Percentiles rank a stretch among this genome's conserved stretches.
These are phyloP conservation scores for Ichneumoninae sp. DNA, from an alignment of 2,888 invertebrate genomes.

Conservation along the genomic window DNA sequence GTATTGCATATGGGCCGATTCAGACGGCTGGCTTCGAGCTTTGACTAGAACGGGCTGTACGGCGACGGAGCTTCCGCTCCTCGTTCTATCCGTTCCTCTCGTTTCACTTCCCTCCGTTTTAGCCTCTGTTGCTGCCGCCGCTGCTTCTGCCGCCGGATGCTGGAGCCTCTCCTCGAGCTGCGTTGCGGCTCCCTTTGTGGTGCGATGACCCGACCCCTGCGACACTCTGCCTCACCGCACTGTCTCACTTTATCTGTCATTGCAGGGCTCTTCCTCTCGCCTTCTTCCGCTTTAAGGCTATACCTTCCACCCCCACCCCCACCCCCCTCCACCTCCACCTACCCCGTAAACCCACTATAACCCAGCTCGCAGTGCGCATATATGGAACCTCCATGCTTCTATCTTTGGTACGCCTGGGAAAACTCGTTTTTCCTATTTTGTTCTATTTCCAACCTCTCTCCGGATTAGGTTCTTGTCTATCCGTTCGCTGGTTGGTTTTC, in stretches of 20 bases:
- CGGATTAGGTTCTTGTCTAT: background rate
- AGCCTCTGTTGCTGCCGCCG: constrained; percentile 14
- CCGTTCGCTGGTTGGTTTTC: background rate
- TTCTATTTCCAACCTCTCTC: background rate
- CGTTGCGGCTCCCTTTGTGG: constrained; percentile 59
- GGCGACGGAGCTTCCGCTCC: constrained; percentile 27
- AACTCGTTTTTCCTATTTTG: background rate
- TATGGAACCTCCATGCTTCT: background rate
- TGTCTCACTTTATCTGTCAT: constrained; percentile 10
- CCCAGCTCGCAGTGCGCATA: background rate
- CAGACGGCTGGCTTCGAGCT: constrained; percentile 40
- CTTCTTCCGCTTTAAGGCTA: constrained; percentile 8
- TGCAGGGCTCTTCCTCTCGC: background rate
- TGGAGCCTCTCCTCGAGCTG: constrained; percentile 13
- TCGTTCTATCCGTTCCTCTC: constrained; percentile 39
- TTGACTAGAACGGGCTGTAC: constrained; percentile 29
- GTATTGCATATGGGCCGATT: constrained; percentile 1
- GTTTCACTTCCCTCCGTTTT: constrained; percentile 31
- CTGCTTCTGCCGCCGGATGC: constrained; percentile 12
- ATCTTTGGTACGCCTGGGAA: background rate
- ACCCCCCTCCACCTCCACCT: no score
- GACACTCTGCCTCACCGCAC: background rate
- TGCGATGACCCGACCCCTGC: constrained; percentile 60
- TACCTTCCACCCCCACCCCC: background rate
- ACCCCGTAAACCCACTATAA: background rate